phyloP scores from a whole-genome alignment of 2,797 vertebrate genomes.

The Rhincodon typus region DNA sequence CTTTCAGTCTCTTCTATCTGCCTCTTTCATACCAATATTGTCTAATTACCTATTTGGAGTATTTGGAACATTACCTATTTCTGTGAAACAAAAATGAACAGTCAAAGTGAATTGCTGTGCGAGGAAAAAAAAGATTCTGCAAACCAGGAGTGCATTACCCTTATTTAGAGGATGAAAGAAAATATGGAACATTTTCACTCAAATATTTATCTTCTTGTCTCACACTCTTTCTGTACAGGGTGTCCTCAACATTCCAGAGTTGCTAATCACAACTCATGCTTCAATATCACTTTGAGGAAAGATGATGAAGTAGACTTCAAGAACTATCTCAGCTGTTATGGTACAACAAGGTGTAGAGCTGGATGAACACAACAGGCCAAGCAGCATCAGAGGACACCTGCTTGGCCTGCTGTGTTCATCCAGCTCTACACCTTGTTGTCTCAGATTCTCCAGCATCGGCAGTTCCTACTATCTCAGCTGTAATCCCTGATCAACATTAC shows the following conservation, averaged over 20 bases:
- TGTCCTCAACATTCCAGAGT: neutral
- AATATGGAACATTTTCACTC: neutral
- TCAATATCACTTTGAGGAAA: neutral
- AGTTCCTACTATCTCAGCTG: too few species aligned
- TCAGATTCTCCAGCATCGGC: too few species aligned
- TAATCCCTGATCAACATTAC: too few species aligned
- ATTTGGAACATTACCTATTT: too few species aligned
- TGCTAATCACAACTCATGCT: neutral
- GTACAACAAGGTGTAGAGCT: too few species aligned
- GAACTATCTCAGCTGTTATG: neutral
- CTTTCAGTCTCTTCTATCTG: too few species aligned
- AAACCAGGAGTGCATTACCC: neutral
- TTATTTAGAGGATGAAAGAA: neutral
- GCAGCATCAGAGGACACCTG: too few species aligned
- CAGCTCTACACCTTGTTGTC: too few species aligned
- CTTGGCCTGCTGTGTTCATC: too few species aligned
- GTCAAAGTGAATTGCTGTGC: neutral
- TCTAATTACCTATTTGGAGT: too few species aligned
- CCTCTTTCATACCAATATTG: too few species aligned
- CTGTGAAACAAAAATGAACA: neutral
- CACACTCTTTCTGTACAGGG: neutral
- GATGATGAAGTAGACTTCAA: neutral
- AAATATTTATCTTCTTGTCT: neutral
- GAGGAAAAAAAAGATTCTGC: neutral
- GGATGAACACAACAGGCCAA: too few species aligned